Percentiles rank a stretch among this genome's conserved stretches.
These are phyloP conservation scores for Drosophila pandora DNA, from an alignment of 1,140 invertebrate species.

Conservation along the genomic window DNA sequence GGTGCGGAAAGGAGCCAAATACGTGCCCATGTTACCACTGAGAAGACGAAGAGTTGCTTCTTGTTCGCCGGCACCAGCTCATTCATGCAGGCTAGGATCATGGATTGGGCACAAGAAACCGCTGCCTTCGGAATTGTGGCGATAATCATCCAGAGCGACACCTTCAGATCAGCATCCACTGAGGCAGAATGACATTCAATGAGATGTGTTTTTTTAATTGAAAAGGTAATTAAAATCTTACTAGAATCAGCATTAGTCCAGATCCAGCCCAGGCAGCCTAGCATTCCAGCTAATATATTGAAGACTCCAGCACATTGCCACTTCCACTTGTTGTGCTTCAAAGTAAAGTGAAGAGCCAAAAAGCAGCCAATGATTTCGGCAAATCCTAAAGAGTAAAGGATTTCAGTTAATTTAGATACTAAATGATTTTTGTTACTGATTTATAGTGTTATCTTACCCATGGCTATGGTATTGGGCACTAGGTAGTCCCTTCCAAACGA, in stretches of 20 bases:
- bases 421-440: not conserved
- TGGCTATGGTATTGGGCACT: constrained; percentile 82
- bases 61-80: constrained; percentile 76
- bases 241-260: constrained; percentile 58
- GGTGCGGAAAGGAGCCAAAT: constrained; percentile 76
- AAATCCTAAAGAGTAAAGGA: constrained; percentile 49
- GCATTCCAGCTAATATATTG: constrained; percentile 82
- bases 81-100: constrained; percentile 78
- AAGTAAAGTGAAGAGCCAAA: constrained; percentile 70
- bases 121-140: constrained; percentile 75
- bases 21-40: constrained; percentile 77
- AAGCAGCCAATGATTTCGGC: constrained; percentile 81
- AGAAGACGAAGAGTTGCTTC: constrained; percentile 75
- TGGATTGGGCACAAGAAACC: constrained; percentile 77
- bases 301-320: constrained; percentile 79
- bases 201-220: not conserved
- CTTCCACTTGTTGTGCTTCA: constrained; percentile 80
- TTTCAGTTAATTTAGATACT: not conserved
- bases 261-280: constrained; percentile 80
- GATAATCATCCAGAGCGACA: constrained; percentile 80
- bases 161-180: constrained; percentile 76
- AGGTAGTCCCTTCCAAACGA: constrained; percentile 83
- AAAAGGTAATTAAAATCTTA: constrained; percentile 14
- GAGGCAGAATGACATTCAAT: not conserved
- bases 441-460: constrained; percentile 63